Percentiles rank a stretch among this genome's conserved stretches.
These are phyloP conservation scores for Meloe dianella DNA, from an alignment of 2,888 invertebrate species.

Conservation along the genomic window DNA sequence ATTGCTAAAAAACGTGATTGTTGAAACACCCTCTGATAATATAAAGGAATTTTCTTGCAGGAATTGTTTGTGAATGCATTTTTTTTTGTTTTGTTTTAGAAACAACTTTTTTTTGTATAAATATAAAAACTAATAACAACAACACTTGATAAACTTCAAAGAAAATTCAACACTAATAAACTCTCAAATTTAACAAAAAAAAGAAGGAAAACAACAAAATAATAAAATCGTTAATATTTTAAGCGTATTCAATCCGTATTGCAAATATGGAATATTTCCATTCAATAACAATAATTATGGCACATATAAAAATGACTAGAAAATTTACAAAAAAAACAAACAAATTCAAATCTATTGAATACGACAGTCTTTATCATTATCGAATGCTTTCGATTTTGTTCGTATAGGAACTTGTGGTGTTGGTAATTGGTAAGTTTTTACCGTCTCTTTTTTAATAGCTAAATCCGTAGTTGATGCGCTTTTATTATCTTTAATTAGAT, in stretches of 20 bases:
- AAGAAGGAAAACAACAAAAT: constrained; percentile 11
- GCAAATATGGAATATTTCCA: constrained; percentile 48
- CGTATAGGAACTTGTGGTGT: constrained; percentile 24
- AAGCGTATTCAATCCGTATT: constrained; percentile 38
- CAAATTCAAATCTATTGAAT: constrained; percentile 47
- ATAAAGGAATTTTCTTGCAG: constrained; percentile 34
- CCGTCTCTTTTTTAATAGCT: constrained; percentile 42
- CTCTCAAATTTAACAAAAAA: constrained; percentile 27
- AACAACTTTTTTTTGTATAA: constrained; percentile 16
- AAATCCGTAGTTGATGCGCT: constrained; percentile 39
- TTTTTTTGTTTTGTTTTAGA: constrained; percentile 19
- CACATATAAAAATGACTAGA: constrained; percentile 53
- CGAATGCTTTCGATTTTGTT: constrained; percentile 3
- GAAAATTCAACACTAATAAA: constrained; percentile 35
- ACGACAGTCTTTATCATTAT: constrained; percentile 53
- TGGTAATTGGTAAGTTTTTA: constrained; percentile 41
- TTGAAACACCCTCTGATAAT: constrained; percentile 42
- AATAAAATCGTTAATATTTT: constrained; percentile 14
- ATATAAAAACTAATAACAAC: constrained; percentile 46
- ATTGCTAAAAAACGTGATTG: constrained; percentile 60
- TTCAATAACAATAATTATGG: constrained; percentile 33
- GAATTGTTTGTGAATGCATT: constrained; percentile 50
- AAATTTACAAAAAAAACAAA: constrained; percentile 39
- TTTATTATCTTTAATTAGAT: constrained; percentile 27
- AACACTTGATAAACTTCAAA: constrained; percentile 44